Base-by-base conservation (phyloP, 2,888 invertebrate species). In the Microchrysa polita region DNA sequence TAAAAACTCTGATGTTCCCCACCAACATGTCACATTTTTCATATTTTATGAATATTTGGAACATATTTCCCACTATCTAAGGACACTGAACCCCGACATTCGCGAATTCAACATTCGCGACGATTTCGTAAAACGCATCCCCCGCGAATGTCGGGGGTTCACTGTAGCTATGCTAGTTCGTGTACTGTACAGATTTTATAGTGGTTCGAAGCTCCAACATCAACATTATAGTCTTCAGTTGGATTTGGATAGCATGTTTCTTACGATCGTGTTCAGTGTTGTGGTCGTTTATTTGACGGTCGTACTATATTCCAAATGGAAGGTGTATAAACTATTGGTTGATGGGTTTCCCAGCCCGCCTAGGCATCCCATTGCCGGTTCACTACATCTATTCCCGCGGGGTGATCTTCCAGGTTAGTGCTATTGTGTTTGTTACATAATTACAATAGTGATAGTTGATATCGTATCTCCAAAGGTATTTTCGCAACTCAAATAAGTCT, bases 401-500 rank as follows among this genome's bases (percentile, higher is more conserved):
- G 10, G 10, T 20, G 55, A 55, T 55, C 55, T 18, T 20, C 55
- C 55, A 55, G 55, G 55, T 55, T 55, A 16, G 55, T 55, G 55
- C 18, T 2, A 20, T n/a, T n/a, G n/a, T 55, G 10, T 20, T n/a
- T 55, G 18, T 34, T 34, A 34, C 7, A 34, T 34, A 34, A 34
- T 20, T 16, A 1, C 7, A 7, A n/a, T 16, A 16, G 53, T 53
- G 53, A 12, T 7, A 7, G 42, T 42, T n/a, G n/a, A n/a, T n/a
- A 34, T 34, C 7, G 48, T n/a, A 5, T n/a, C 12, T 48, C 16
- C 23, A 2, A 44, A 69, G 69, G 69, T 34, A 53, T 69, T 9
- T 69, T 69, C 55, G 14, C 12, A 20, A 18, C 9, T 22, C 22
- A 55, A 20, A 10, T 40, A 1, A 12, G 40, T 42, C 40, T 59